Percentiles rank a stretch among this genome's conserved stretches.
Evolutionary conservation across 1,140 invertebrate species (phyloP).

Genomic region (Ditylenchus dipsaci): DNA sequence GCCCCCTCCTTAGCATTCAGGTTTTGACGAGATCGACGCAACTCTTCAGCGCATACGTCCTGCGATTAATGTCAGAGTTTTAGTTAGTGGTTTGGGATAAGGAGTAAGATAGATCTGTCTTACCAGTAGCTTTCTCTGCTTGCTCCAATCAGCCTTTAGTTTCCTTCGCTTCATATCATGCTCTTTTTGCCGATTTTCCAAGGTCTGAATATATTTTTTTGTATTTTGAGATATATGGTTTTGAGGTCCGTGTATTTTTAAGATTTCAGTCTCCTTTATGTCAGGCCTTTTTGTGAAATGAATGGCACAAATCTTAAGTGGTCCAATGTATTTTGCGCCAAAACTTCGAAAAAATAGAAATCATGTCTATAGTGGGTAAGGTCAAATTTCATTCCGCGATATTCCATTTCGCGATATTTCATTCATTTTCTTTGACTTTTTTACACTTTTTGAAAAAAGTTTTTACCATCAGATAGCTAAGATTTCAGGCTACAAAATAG

Average conservation of each 20-base stretch:
- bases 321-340: too few relatives aligned
- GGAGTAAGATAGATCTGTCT: not conserved
- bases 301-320: too few relatives aligned
- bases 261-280: too few relatives aligned
- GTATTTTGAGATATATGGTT: not conserved
- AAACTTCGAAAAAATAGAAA: too few relatives aligned
- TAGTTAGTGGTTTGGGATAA: constrained; percentile 5
- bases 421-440: too few relatives aligned
- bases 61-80: constrained; percentile 14
- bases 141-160: constrained; percentile 43
- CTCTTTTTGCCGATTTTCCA: constrained; percentile 49
- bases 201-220: constrained; percentile 21
- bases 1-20: constrained; percentile 35
- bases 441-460: too few relatives aligned
- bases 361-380: too few relatives aligned
- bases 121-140: constrained; percentile 40
- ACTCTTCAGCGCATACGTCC: constrained; percentile 35
- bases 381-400: too few relatives aligned
- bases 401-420: too few relatives aligned
- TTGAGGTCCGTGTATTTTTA: not conserved
- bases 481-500: too few relatives aligned
- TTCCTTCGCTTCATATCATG: constrained; percentile 41
- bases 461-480: too few relatives aligned
- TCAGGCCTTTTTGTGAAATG: too few relatives aligned
- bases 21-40: constrained; percentile 34